Conservation (phyloP, 2,113 vertebrate genomes). For the Crypturellus undulatus region DNA sequence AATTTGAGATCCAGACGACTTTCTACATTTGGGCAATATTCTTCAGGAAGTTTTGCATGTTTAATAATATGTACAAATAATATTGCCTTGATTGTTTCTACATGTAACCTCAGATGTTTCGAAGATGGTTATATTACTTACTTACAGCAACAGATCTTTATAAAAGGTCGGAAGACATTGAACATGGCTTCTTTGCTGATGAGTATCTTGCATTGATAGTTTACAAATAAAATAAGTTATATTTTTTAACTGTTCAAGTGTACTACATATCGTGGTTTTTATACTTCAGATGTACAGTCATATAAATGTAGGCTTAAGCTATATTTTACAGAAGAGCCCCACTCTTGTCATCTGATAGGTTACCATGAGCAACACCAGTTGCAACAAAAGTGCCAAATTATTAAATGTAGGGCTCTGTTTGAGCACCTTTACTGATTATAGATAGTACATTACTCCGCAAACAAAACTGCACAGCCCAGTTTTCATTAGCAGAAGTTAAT, state of each 20-base stretch:
- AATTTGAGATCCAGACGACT: slow-evolving; percentile 77
- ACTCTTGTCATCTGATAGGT: slow-evolving; percentile 66
- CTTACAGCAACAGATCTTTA: slow-evolving; percentile 71
- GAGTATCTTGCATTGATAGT: slow-evolving; percentile 74
- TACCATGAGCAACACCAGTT: slow-evolving; percentile 50
- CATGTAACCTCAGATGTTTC: slow-evolving; percentile 82
- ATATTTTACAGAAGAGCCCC: slow-evolving; percentile 76
- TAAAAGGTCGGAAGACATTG: slow-evolving; percentile 69
- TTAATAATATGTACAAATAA: slow-evolving; percentile 85
- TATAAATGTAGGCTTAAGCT: slow-evolving; percentile 72
- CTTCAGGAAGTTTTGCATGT: slow-evolving; percentile 90
- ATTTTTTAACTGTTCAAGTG: slow-evolving; percentile 81
- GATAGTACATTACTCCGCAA: slow-evolving; percentile 28
- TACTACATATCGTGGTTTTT: slow-evolving; percentile 78
- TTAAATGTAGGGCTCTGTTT: slow-evolving; percentile 33
- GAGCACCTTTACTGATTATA: slow-evolving; percentile 49
- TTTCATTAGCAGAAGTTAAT: slow-evolving; percentile 3
- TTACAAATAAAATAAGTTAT: slow-evolving; percentile 82
- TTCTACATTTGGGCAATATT: slow-evolving; percentile 71
- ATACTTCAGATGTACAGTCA: slow-evolving; percentile 80
- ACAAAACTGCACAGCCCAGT: slow-evolving; percentile 24
- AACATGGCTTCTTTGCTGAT: slow-evolving; percentile 72
- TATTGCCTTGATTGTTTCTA: slow-evolving; percentile 91
- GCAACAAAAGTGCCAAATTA: slow-evolving; percentile 63
- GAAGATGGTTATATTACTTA: slow-evolving; percentile 63